Conservation (phyloP, 2,888 invertebrate species). For the Eulithis prunata region DNA sequence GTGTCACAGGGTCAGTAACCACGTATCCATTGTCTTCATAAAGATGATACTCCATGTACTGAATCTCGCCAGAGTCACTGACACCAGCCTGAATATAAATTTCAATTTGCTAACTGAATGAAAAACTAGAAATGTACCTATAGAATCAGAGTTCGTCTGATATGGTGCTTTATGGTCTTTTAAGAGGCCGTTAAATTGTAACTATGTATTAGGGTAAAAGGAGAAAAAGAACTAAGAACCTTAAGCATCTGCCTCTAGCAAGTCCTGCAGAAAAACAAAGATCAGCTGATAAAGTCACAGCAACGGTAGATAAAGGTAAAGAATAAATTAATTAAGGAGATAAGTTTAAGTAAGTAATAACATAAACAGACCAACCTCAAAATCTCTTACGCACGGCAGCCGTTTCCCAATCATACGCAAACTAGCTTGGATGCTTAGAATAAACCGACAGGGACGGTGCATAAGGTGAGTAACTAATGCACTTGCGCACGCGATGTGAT, state of each 20-base stretch:
- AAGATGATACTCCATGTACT: constrained; percentile 84
- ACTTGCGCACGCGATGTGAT: constrained; percentile 85
- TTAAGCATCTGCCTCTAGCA: too few species aligned
- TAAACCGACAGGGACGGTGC: constrained; percentile 88
- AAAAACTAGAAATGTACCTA: too few species aligned
- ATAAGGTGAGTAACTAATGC: constrained; percentile 87
- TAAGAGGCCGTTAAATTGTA: too few species aligned
- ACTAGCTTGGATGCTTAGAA: constrained; percentile 88
- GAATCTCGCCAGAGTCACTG: constrained; percentile 86
- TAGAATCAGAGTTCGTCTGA: too few species aligned
- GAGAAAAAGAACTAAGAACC: too few species aligned
- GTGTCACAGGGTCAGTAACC: constrained; percentile 79
- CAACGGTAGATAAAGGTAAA: neutral
- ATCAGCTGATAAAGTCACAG: neutral
- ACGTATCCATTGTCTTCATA: constrained; percentile 83
- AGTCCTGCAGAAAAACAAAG: too few species aligned
- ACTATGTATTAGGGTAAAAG: too few species aligned
- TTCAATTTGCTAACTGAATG: neutral
- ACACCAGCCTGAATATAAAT: constrained; percentile 72
- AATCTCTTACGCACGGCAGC: constrained; percentile 84
- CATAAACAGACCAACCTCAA: constrained; percentile 78
- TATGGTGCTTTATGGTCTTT: too few species aligned
- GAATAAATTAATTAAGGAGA: too few species aligned
- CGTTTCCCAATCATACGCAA: constrained; percentile 89
- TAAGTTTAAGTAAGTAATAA: too few species aligned